Base-by-base conservation (phyloP, 2,888 invertebrate genomes). In the Neoscelio sp. region DNA sequence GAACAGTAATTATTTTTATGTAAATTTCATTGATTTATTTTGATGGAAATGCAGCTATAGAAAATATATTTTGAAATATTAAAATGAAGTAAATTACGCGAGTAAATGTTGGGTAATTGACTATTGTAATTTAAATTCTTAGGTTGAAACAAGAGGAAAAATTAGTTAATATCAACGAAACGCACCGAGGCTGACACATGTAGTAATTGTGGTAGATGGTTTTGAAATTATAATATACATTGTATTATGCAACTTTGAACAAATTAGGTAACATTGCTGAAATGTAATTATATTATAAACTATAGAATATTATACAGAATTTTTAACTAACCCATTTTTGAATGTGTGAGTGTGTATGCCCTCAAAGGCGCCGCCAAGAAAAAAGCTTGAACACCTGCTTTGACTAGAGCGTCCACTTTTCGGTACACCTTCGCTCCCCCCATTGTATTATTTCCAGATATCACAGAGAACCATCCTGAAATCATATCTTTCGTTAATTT, bases 381-480 rank as follows among this genome's bases (percentile, higher is more conserved):
- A 79, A 90, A 90, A 18, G 88, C 88, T 38, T 89, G 89, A 10
- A 90, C 89, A 13, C 90, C 89, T 52, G 89, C 89, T 77, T 89
- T 85, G 48, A 90, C 90, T 54, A 90, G 83, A 60, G 88, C 87
- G 76, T 90, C 90, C 35, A 90, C 84, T 82, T 87, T 86, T 81
- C 89, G 87, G 80, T 90, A 89, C 62, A 90, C 88, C 62, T 89
- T 85, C n/a, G 90, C 90, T 48, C 85, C 87, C 15, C 88, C 89
- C 76, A 87, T 86, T 33, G 87, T 79, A 64, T 87, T 88, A 56
- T 85, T 89, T 79, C 91, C 91, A 58, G 91, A 89, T 85, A 91
- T 90, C 79, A 91, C 90, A 74, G 91, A 90, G 83, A 91, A 91
- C 91, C 91, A 91, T 70, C 91, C 91, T 91, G 85, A 18, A 87